Percentiles rank a stretch among this genome's conserved stretches.
phyloP scores from a whole-genome alignment of 2,888 invertebrate species.

The Nebria salina region DNA sequence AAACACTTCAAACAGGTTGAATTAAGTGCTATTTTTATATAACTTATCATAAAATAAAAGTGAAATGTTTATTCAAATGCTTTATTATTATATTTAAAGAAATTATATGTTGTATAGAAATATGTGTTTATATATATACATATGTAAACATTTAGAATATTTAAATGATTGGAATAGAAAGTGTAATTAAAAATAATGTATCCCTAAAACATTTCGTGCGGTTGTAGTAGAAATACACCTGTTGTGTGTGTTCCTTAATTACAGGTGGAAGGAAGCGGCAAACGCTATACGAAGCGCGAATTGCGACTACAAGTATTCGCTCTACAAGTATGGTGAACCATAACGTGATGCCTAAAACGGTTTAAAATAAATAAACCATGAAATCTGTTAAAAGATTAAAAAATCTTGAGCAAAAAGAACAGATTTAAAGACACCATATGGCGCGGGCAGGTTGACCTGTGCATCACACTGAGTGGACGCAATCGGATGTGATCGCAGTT shows the following conservation, averaged over 20 bases:
- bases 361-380: conserved; percentile 51
- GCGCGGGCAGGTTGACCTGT: conserved; percentile 48
- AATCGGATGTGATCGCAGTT: conserved; percentile 39
- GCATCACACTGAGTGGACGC: conserved; percentile 39
- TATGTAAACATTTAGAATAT: too few relatives aligned
- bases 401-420: conserved; percentile 50
- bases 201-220: not conserved
- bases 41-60: not conserved
- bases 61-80: too few relatives aligned
- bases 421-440: conserved; percentile 51
- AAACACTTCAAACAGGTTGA: not conserved
- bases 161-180: not conserved
- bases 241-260: not conserved
- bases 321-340: conserved; percentile 7
- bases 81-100: too few relatives aligned
- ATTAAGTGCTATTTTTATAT: not conserved
- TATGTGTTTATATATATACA: too few relatives aligned
- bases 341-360: conserved; percentile 47
- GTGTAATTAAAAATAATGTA: not conserved
- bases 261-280: conserved; percentile 14
- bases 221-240: conserved; percentile 7
- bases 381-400: conserved; percentile 51
- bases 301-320: not conserved
- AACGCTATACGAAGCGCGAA: not conserved
- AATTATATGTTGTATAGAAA: too few relatives aligned